Conservation (phyloP, 53 echinoderm and acorn worm genomes). For the Luidia sarsii region DNA sequence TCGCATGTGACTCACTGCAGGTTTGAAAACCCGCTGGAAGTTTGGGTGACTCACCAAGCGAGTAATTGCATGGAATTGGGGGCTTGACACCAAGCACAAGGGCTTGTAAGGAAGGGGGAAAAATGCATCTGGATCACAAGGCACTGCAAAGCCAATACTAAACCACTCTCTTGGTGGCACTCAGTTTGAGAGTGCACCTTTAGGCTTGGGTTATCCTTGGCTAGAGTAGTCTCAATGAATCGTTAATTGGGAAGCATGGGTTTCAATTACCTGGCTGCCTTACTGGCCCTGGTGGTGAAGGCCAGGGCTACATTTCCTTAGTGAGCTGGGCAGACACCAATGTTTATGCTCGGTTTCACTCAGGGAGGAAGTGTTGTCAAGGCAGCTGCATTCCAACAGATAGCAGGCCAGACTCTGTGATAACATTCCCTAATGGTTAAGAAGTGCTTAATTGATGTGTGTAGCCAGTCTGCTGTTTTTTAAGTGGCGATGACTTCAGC, state of each 20-base stretch:
- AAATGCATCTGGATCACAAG: not conserved
- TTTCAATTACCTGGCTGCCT: constrained; percentile 16
- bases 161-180: not conserved
- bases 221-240: constrained; percentile 6
- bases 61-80: too few species aligned
- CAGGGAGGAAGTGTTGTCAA: not conserved
- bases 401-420: too few species aligned
- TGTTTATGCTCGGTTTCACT: not conserved
- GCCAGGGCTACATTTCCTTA: too few species aligned
- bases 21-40: not conserved
- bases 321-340: too few species aligned
- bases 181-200: constrained; percentile 23
- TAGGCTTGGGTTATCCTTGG: constrained; percentile 27
- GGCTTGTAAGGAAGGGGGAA: too few species aligned
- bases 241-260: constrained; percentile 10
- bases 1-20: constrained; percentile 26
- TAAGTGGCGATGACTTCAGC: too few species aligned
- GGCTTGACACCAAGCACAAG: too few species aligned
- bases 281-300: too few species aligned
- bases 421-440: too few species aligned
- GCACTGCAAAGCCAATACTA: constrained; percentile 27
- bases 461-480: too few species aligned
- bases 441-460: too few species aligned
- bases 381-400: not conserved
- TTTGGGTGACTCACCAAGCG: constrained; percentile 12